A percentile compares a stretch with the other conserved stretches of the same genome.
These are phyloP conservation scores for Centropus unirufus DNA, from an alignment of 2,113 vertebrate species.

Conservation along the genomic window DNA sequence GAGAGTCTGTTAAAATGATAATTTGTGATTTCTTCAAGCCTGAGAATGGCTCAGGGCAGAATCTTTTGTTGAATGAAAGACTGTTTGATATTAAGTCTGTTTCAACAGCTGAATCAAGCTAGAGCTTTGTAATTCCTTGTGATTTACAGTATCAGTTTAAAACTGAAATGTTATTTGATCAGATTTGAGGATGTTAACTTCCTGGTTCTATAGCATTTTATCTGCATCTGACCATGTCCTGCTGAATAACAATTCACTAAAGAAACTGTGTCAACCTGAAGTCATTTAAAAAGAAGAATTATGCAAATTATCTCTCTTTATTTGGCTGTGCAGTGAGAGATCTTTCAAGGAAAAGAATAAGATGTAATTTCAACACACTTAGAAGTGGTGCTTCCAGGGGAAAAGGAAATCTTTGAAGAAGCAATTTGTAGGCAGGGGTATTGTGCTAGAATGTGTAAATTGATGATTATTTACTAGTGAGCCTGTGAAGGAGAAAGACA, in stretches of 20 bases:
- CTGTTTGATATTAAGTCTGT: slow-evolving; percentile 28
- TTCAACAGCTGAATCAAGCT: slow-evolving; percentile 48
- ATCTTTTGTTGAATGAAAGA: slow-evolving; percentile 36
- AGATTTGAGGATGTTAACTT: slow-evolving; percentile 71
- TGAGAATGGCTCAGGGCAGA: slow-evolving; percentile 5
- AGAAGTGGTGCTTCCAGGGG: slow-evolving; percentile 49
- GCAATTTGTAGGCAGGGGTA: slow-evolving; percentile 66
- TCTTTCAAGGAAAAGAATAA: slow-evolving; percentile 68
- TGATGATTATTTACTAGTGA: slow-evolving; percentile 75
- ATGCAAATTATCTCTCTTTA: slow-evolving; percentile 67
- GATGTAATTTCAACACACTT: slow-evolving; percentile 71
- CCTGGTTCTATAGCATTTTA: slow-evolving; percentile 62
- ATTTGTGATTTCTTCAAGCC: background rate
- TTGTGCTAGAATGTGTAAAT: slow-evolving; percentile 68
- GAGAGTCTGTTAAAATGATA: background rate
- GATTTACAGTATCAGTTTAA: slow-evolving; percentile 68
- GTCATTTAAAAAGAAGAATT: slow-evolving; percentile 59
- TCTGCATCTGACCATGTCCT: slow-evolving; percentile 66
- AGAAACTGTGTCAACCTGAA: slow-evolving; percentile 53
- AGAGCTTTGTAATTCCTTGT: slow-evolving; percentile 53
- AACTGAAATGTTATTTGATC: slow-evolving; percentile 62
- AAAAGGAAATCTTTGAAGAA: slow-evolving; percentile 70
- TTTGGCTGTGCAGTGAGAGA: slow-evolving; percentile 47
- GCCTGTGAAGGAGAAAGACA: slow-evolving; percentile 55
- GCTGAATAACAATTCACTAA: slow-evolving; percentile 68